Base-by-base conservation (phyloP, 2,113 vertebrate species). In the Chionomys nivalis region DNA sequence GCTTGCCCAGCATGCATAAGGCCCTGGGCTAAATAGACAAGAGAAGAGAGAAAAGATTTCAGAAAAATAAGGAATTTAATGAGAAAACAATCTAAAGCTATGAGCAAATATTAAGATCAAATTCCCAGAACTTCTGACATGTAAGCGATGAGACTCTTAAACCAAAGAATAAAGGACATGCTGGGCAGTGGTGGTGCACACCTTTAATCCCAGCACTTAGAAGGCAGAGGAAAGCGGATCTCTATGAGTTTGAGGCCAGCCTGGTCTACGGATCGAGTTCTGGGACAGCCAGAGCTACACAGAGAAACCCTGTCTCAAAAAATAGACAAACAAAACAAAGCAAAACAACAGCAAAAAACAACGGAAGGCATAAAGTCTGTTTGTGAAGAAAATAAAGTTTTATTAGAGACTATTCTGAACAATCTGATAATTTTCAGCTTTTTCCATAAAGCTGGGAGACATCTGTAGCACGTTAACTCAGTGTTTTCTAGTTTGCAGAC, bases 381-480 rank as follows among this genome's bases (percentile, higher is more conserved):
- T 82, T 85, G 83, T 78, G 47, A 94, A 42, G 58, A 89, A 87
- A 44, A 93, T 52, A 82, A 75, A 95, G 1, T 90, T 94, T 91
- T 88, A 95, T 86, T 58, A 12, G 76, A 95, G 79, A 61, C 28
- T 33, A 65, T 83, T 94, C 47, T 91, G 12, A 42, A 78, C 72
- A 81, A 72, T 63, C 70, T 87, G 31, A 52, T 65, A 44, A 88
- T 73, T 92, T 94, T 93, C 21, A 93, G 79, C 9, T 92, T 93
- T 42, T 96, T 93, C 55, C 95, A 49, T 94, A 86, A 96, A 92
- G 49, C n/a, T 90, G 24, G 28, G 63, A 83, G 55, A 19, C 55
- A 91, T 75, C 89, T 83, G 65, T 28, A 79, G 90, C 90, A 87
- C 73, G 49, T 82, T 88, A 93, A 94, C 75, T 95, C 79, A 94